Percentiles rank a stretch among this genome's conserved stretches.
These are phyloP conservation scores for Ceraclea dissimilis DNA, from an alignment of 2,888 invertebrate species.

Conservation along the genomic window DNA sequence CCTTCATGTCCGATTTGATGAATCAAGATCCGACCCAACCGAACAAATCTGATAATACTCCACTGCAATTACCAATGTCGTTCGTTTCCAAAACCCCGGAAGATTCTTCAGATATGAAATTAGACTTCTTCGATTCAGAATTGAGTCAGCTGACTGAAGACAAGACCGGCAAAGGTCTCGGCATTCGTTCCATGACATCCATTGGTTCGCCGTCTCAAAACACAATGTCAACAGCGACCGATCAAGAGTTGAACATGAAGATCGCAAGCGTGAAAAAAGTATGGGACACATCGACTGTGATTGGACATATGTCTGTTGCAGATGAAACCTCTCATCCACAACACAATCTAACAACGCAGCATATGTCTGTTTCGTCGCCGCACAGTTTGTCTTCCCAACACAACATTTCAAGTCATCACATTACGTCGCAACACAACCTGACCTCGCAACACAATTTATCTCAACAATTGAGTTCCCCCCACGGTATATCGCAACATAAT, in stretches of 20 bases:
- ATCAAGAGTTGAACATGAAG: slow-evolving; percentile 81
- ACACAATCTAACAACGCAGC: slow-evolving; percentile 24
- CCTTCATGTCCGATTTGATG: slow-evolving; percentile 45
- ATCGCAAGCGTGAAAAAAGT: slow-evolving; percentile 90
- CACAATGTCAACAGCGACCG: slow-evolving; percentile 72
- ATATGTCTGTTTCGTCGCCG: slow-evolving; percentile 22
- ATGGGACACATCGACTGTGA: slow-evolving; percentile 66
- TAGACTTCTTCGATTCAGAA: slow-evolving; percentile 87
- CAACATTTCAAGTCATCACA: slow-evolving; percentile 18
- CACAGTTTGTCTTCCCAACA: slow-evolving; percentile 22
- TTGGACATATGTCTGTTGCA: slow-evolving; percentile 41
- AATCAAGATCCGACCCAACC: slow-evolving; percentile 36
- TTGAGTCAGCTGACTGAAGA: slow-evolving; percentile 68
- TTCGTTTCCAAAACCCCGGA: slow-evolving; percentile 59
- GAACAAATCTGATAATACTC: slow-evolving; percentile 40
- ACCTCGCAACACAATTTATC: slow-evolving; percentile 31
- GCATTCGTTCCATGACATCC: slow-evolving; percentile 55
- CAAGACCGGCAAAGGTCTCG: slow-evolving; percentile 49
- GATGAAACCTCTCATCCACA: slow-evolving; percentile 38
- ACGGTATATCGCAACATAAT: slow-evolving; percentile 22
- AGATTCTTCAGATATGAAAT: slow-evolving; percentile 79
- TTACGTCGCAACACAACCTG: slow-evolving; percentile 18
- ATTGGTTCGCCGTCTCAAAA: slow-evolving; percentile 55
- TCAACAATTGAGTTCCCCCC: slow-evolving; percentile 33
- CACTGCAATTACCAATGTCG: slow-evolving; percentile 57